phyloP scores from a whole-genome alignment of 2,888 invertebrate species.

The Therioaphis trifolii region DNA sequence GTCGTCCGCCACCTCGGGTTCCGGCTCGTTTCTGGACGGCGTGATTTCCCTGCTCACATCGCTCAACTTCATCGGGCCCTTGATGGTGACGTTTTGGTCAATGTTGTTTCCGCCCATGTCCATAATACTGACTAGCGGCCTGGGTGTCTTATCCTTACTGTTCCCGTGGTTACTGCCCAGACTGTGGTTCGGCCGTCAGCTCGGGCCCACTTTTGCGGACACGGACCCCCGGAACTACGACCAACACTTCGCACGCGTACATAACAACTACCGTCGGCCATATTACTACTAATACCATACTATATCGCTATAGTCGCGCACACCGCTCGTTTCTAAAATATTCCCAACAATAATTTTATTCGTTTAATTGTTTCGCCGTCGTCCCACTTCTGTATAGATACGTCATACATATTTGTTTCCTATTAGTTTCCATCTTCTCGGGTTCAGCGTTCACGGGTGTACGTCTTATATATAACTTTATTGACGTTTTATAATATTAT shows the following conservation, averaged over 20 bases:
- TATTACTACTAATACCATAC: conserved; percentile 29
- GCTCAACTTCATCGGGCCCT: conserved; percentile 71
- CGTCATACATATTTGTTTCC: too few relatives aligned
- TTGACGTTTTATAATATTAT: conserved; percentile 5
- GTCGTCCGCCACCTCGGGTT: conserved; percentile 69
- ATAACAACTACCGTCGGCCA: conserved; percentile 25
- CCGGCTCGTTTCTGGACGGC: conserved; percentile 66
- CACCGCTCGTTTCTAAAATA: background rate
- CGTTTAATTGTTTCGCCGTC: too few relatives aligned
- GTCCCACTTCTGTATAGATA: too few relatives aligned
- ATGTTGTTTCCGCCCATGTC: conserved; percentile 75
- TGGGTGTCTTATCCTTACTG: conserved; percentile 74
- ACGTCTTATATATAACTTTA: conserved; percentile 33
- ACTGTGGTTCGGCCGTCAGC: conserved; percentile 67
- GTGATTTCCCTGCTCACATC: conserved; percentile 40
- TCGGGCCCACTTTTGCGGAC: background rate
- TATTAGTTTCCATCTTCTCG: background rate
- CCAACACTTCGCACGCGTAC: background rate
- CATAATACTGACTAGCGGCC: conserved; percentile 74
- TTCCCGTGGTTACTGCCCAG: conserved; percentile 76
- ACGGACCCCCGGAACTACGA: background rate
- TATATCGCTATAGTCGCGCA: background rate
- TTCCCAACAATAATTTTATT: background rate
- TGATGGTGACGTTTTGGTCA: conserved; percentile 74
- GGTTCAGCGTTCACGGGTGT: conserved; percentile 38